Base-by-base conservation (phyloP, 2,113 vertebrate species). In the Corythaixoides concolor region DNA sequence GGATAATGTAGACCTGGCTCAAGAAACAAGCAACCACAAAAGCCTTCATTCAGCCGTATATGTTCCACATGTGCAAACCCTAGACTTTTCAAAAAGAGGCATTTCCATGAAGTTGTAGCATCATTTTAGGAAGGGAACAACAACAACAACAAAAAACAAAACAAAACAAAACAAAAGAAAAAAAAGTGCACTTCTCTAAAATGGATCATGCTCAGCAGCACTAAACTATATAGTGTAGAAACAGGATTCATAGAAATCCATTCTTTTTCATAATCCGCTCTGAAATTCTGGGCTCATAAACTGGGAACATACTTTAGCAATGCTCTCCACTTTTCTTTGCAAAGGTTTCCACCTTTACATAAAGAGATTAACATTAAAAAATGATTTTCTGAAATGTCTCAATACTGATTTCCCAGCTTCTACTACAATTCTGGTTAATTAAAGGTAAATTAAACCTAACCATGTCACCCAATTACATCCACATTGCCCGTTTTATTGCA, bases 381-480 rank as follows among this genome's bases (percentile, higher is more conserved):
- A 28, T 4, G 5, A 45, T 79, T 92, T 90, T 97, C 75, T 84
- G 53, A 86, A 84, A 85, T 92, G 74, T 64, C 77, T 95, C 79
- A 72, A 62, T 85, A 52, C 72, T 47, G 17, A 49, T 91, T 96
- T 95, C 18, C 56, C 35, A 39, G 24, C n/a, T 93, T 95, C 88
- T 83, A 76, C 69, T 81, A 66, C 58, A 92, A 64, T 97, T 90
- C 80, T 8, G 18, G 19, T 94, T 96, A 98, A 97, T 97, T 96
- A 91, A 96, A 97, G 85, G 69, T 95, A 96, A 97, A 98, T 98
- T 97, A 97, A 97, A 60, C 89, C 75, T 63, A 92, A 88, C 94
- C 66, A 76, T 97, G 78, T 96, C 64, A 96, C 79, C 77, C 96
- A 98, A 97, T 98, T 97, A 96, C 35, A 95, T 91, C 62, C 28